These are phyloP conservation scores for Eucera pruinosa DNA, from an alignment of 2,888 invertebrate genomes.

Conservation along the genomic window DNA sequence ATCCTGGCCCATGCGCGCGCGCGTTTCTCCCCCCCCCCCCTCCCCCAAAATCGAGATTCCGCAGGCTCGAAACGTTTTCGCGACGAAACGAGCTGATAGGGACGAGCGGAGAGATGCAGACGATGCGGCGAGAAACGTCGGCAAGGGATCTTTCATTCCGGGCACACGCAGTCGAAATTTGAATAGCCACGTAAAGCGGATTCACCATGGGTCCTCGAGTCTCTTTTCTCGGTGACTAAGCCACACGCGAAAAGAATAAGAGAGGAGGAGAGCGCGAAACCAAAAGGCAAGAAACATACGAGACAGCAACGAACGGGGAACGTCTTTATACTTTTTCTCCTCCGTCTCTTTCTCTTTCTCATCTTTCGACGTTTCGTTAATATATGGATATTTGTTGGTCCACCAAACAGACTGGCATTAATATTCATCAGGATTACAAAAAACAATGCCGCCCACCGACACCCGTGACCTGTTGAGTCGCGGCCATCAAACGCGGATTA, in stretches of 20 bases:
- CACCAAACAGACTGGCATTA: constrained; percentile 75
- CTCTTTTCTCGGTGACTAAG: constrained; percentile 77
- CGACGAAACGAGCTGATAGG: not conserved
- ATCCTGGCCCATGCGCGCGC: no score
- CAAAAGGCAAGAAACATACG: constrained; percentile 12
- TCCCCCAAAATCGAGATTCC: not conserved
- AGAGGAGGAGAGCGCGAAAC: constrained; percentile 38
- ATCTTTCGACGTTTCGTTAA: not conserved
- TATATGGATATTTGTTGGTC: constrained; percentile 23
- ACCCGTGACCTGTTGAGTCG: constrained; percentile 80
- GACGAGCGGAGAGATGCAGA: constrained; percentile 32
- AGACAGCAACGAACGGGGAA: not conserved
- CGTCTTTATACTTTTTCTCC: not conserved
- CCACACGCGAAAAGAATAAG: constrained; percentile 83
- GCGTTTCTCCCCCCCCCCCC: no score
- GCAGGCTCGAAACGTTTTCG: not conserved
- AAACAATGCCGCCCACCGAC: constrained; percentile 77
- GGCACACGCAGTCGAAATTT: constrained; percentile 81
- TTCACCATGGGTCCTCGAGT: constrained; percentile 66
- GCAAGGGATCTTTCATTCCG: constrained; percentile 77
- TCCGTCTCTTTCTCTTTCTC: not conserved
- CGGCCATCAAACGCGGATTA: constrained; percentile 79
- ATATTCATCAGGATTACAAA: constrained; percentile 83
- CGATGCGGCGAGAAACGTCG: constrained; percentile 33
- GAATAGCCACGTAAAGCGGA: constrained; percentile 80